Conservation (phyloP, 64 coral and sea anemone species). For the Pocillopora verrucosa region DNA sequence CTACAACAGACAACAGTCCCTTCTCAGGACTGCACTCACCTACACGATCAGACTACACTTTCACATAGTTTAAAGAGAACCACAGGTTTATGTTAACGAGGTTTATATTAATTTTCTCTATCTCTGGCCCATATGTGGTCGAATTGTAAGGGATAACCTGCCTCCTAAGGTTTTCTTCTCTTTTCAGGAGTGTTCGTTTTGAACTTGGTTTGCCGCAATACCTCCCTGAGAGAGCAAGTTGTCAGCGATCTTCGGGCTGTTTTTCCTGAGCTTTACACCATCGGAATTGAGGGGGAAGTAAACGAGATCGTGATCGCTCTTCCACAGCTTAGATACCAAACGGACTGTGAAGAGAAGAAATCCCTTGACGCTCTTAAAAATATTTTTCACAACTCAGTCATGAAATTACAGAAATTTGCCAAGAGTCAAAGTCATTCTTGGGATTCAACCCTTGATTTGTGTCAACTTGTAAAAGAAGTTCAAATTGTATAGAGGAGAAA, state of each 20-base stretch:
- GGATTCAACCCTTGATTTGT: conserved; percentile 38
- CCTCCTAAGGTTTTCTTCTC: background rate
- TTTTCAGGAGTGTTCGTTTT: conserved; percentile 79
- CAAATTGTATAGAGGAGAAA: conserved; percentile 12
- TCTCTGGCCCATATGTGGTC: too few species aligned
- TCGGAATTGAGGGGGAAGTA: conserved; percentile 67
- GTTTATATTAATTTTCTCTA: too few species aligned
- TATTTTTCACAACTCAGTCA: conserved; percentile 41
- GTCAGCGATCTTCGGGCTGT: conserved; percentile 50
- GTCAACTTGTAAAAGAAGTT: conserved; percentile 9
- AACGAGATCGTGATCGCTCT: conserved; percentile 74
- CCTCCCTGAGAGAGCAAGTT: conserved; percentile 10
- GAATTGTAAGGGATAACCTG: background rate
- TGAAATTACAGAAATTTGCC: conserved; percentile 37
- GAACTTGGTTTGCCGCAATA: conserved; percentile 74
- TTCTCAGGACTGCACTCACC: too few species aligned
- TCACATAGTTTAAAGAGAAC: too few species aligned
- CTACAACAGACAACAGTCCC: too few species aligned
- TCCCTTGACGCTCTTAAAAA: background rate
- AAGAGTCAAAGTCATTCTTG: conserved; percentile 39
- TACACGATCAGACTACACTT: too few species aligned
- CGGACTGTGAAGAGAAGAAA: background rate
- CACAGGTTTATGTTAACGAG: too few species aligned
- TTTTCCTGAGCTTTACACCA: conserved; percentile 58
- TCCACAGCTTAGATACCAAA: conserved; percentile 15